Evolutionary conservation across 2,797 vertebrate genomes (phyloP).

Genomic region (Rhadinocentrus ornatus): DNA sequence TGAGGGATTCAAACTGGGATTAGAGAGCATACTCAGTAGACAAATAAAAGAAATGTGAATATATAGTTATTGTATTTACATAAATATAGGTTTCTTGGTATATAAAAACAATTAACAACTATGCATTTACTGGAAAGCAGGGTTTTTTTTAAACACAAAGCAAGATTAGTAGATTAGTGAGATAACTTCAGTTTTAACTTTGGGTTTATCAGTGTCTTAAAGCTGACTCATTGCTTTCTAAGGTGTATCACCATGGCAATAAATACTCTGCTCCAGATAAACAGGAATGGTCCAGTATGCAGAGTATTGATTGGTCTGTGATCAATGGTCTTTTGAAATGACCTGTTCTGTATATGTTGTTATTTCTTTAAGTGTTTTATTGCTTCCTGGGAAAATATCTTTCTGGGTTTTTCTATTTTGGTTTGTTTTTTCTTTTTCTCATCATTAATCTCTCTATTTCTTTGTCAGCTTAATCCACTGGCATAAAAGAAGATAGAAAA

Average conservation of each 20-base stretch:
- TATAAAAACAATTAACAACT: constrained; percentile 59
- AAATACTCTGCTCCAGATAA: background rate
- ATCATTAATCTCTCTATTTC: background rate
- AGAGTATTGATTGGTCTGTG: background rate
- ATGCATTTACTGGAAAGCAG: constrained; percentile 50
- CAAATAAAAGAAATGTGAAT: constrained; percentile 52
- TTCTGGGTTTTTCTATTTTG: background rate
- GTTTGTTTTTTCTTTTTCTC: background rate
- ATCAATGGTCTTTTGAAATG: background rate
- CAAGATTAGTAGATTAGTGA: background rate
- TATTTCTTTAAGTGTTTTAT: background rate
- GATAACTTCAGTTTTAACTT: background rate
- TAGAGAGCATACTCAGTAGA: constrained; percentile 30
- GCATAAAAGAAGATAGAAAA: background rate
- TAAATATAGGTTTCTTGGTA: constrained; percentile 46
- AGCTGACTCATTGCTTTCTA: background rate
- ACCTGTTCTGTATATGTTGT: background rate
- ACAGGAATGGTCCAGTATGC: background rate
- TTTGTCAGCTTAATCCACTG: background rate
- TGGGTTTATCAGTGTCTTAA: background rate
- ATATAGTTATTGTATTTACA: constrained; percentile 19
- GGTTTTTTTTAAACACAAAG: background rate
- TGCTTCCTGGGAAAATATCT: background rate
- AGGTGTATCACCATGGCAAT: background rate
- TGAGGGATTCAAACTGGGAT: constrained; percentile 67